A percentile compares a stretch with the other conserved stretches of the same genome.
Conservation (phyloP, 2,888 invertebrate species). For the Hypselothyrea guttata region DNA sequence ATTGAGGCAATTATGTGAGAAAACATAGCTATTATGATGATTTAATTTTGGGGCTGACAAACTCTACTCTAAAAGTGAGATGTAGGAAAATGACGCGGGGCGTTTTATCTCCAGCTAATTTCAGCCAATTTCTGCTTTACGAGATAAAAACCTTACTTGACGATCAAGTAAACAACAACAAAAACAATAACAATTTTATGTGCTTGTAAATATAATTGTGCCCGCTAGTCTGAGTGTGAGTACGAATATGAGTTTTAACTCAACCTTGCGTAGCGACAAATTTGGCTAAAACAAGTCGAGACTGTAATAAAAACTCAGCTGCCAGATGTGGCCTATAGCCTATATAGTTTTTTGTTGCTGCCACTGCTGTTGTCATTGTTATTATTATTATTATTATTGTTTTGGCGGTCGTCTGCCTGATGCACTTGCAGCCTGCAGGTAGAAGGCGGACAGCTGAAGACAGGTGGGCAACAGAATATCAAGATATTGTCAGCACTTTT, state of each 20-base stretch:
- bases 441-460: slow-evolving; percentile 54
- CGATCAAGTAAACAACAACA: slow-evolving; percentile 27
- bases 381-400: slow-evolving; percentile 3
- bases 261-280: slow-evolving; percentile 66
- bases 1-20: slow-evolving; percentile 70
- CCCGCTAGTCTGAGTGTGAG: slow-evolving; percentile 14
- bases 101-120: too few relatives aligned
- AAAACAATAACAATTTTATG: slow-evolving; percentile 24
- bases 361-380: slow-evolving; percentile 30
- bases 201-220: slow-evolving; percentile 28
- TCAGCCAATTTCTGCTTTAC: slow-evolving; percentile 44
- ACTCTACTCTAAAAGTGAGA: too few relatives aligned
- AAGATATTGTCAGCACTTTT: too few relatives aligned
- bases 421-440: slow-evolving; percentile 39
- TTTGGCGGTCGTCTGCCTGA: slow-evolving; percentile 18
- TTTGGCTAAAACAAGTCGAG: slow-evolving; percentile 64
- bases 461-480: too few relatives aligned
- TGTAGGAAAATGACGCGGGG: too few relatives aligned
- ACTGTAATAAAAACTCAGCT: slow-evolving; percentile 27
- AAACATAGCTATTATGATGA: slow-evolving; percentile 64
- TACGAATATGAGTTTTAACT: slow-evolving; percentile 14
- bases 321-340: slow-evolving; percentile 31
- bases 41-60: slow-evolving; percentile 67
- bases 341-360: too few relatives aligned
- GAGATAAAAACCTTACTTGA: slow-evolving; percentile 31